Conservation (phyloP, 2,888 invertebrate genomes). For the Pristionchus exspectatus region DNA sequence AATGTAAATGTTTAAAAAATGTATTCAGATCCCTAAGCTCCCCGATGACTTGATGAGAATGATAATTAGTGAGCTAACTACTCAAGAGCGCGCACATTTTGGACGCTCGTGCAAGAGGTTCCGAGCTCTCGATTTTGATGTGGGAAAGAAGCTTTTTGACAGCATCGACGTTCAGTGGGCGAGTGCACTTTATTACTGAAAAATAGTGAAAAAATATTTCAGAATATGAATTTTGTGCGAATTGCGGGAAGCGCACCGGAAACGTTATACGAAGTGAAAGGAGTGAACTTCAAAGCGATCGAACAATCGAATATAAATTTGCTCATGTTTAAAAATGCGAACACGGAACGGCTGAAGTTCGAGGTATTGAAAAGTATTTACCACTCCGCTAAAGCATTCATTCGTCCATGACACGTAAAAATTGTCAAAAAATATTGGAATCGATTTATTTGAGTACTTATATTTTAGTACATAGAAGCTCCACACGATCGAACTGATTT, state of each 20-base stretch:
- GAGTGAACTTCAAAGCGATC: background rate
- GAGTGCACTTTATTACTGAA: background rate
- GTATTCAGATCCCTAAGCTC: background rate
- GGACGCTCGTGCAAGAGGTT: background rate
- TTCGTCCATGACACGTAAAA: no score
- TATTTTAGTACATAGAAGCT: background rate
- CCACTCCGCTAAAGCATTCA: background rate
- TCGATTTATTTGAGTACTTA: no score
- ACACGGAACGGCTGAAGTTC: background rate
- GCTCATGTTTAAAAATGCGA: background rate
- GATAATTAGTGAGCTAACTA: background rate
- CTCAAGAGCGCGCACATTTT: background rate
- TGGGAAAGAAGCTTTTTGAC: background rate
- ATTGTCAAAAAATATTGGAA: no score
- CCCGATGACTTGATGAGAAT: background rate
- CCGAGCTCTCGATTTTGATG: background rate
- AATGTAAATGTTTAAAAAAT: no score
- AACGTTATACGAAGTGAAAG: background rate
- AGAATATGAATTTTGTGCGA: background rate
- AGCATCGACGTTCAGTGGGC: background rate
- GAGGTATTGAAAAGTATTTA: background rate
- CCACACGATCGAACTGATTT: background rate
- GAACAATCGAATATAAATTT: background rate
- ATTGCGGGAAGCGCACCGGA: background rate
- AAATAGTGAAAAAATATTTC: background rate